Percentiles rank a stretch among this genome's conserved stretches.
Conservation (phyloP, 2,797 vertebrate species). For the Australoheros facetus region DNA sequence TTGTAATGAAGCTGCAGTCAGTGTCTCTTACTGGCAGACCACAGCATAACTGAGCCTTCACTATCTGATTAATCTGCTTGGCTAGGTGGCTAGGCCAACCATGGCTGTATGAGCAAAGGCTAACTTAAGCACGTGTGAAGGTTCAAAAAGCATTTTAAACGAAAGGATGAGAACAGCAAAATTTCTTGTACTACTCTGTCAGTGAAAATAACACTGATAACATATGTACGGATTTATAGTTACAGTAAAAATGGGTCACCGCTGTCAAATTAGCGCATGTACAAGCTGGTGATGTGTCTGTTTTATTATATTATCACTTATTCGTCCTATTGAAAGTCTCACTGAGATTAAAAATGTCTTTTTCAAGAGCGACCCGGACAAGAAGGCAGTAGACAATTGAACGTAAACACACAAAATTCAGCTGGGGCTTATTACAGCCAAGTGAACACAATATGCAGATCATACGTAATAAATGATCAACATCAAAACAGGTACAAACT, state of each 20-base stretch:
- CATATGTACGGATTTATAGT: not conserved
- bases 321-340: not conserved
- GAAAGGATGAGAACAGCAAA: too few relatives aligned
- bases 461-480: not conserved
- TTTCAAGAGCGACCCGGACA: accelerated
- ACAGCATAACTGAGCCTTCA: not conserved
- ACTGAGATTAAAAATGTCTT: not conserved
- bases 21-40: not conserved
- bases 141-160: not conserved
- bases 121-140: not conserved
- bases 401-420: not conserved
- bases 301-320: not conserved
- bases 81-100: not conserved
- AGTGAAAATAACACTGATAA: too few relatives aligned
- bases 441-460: not conserved
- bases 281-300: not conserved
- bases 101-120: not conserved
- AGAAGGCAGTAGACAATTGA: not conserved
- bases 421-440: not conserved
- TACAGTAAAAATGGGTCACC: not conserved
- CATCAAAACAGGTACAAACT: not conserved
- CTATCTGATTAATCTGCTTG: not conserved
- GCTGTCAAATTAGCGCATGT: not conserved
- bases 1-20: not conserved
- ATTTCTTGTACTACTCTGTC: too few relatives aligned